Evolutionary conservation across 2,888 invertebrate genomes (phyloP), one percentile per base, ranked within the genome.

Genomic region (Leptopilina drosophilae): DNA sequence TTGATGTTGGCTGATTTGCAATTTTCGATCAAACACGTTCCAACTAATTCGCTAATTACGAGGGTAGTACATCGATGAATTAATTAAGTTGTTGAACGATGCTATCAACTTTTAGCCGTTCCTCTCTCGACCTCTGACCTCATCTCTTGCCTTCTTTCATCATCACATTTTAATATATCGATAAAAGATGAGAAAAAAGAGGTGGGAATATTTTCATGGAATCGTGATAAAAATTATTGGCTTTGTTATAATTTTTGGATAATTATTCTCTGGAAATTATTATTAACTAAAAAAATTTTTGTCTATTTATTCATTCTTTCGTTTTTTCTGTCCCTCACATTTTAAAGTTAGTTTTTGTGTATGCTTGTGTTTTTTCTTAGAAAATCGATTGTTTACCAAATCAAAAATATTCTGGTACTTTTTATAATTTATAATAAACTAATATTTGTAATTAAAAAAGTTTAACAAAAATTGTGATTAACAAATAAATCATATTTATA

Each of bases 21-120:
- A 33, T n/a, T 56, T 12, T 56, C 20, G 33, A 56, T 56, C 56
- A 53, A 56, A 33, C 33, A 73, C 5, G 33, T 33, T 33, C 11
- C 9, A 33, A 53, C 49, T 77, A 78, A 77, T 81, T 87, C 83
- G 81, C 86, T 87, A 84, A 86, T 87, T 84, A 84, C 78, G 80
- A 80, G 64, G 40, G 40, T 65, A 78, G 80, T 76, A 73, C 80
- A 80, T 1, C 82, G 84, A 82, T 84, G 84, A 85, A 85, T 84
- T 84, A 83, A 85, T 85, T 80, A 78, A 79, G 56, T 67, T 59
- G 78, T 76, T 53, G 33, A 77, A 76, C 56, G 76, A 76, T 66
- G 78, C 66, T 77, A 73, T 69, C 59, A 53, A 53, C 11, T 62
- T 46, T 62, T 78, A 15, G 42, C 42, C 40, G 20, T 53, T 15